Conservation (phyloP, 2,797 vertebrate species). For the Tarsius wallacei region DNA sequence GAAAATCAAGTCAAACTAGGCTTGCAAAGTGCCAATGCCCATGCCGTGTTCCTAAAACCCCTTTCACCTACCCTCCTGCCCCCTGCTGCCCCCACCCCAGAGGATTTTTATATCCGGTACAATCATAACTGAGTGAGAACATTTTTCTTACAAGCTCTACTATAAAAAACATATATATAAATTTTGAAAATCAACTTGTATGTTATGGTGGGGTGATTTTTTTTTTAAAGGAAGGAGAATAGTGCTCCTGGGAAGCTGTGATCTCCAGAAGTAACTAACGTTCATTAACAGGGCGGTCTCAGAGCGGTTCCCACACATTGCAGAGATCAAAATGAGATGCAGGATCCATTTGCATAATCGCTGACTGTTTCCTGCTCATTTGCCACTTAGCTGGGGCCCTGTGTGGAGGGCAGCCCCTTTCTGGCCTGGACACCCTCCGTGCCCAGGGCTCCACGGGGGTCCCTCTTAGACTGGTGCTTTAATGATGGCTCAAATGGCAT, state of each 20-base stretch:
- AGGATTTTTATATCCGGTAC: not conserved
- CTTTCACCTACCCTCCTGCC: not conserved
- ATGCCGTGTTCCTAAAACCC: not conserved
- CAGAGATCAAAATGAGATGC: slow-evolving; percentile 70
- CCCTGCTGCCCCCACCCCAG: not conserved
- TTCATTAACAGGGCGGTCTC: not conserved
- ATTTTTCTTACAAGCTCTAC: not conserved
- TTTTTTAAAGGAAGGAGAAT: not conserved
- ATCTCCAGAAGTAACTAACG: not conserved
- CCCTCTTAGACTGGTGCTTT: slow-evolving; percentile 40
- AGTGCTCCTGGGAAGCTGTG: not conserved
- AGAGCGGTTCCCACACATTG: slow-evolving; percentile 12
- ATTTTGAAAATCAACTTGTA: not conserved
- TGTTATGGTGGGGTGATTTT: not conserved
- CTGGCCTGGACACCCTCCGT: slow-evolving; percentile 28
- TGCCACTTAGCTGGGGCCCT: not conserved
- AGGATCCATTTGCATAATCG: slow-evolving; percentile 64
- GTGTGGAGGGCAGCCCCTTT: not conserved
- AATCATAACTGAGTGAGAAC: not conserved
- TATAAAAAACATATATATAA: not conserved
- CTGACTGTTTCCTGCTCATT: not conserved
- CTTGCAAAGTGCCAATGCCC: not conserved
- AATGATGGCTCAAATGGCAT: slow-evolving; percentile 56
- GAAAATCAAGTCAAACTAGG: not conserved
- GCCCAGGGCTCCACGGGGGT: not conserved